A percentile compares a stretch with the other conserved stretches of the same genome.
Conservation (phyloP, 2,797 vertebrate species). For the Anas georgica region DNA sequence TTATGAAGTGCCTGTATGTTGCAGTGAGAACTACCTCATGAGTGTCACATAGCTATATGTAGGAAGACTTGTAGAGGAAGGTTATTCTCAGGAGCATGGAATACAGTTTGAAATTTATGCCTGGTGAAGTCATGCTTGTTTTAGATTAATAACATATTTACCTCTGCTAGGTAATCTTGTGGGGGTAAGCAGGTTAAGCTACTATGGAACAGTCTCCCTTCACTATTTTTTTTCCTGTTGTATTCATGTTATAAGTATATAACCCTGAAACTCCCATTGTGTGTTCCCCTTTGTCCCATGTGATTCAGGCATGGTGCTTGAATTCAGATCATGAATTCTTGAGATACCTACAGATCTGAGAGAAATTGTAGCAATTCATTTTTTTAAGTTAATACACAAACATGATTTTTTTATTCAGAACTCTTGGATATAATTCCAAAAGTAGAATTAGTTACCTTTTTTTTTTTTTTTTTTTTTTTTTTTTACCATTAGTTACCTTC, state of each 20-base stretch:
- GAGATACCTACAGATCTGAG: background rate
- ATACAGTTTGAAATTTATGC: background rate
- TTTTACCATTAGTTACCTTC: background rate
- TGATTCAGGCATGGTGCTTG: background rate
- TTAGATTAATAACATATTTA: slow-evolving; percentile 26
- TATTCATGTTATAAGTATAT: background rate
- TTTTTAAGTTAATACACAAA: background rate
- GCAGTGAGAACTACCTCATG: background rate
- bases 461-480: too few species aligned
- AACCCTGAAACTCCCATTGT: background rate
- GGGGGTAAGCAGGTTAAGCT: background rate
- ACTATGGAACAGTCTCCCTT: background rate
- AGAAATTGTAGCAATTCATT: background rate
- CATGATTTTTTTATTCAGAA: background rate
- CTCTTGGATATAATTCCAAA: background rate
- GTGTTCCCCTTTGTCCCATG: background rate
- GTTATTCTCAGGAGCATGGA: background rate
- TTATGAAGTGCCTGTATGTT: background rate
- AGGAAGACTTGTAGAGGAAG: background rate
- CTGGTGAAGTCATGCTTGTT: slow-evolving; percentile 3
- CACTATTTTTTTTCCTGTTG: background rate
- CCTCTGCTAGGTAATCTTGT: background rate
- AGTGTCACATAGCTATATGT: background rate
- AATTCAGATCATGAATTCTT: background rate
- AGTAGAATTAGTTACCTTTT: background rate